A percentile compares a stretch with the other conserved stretches of the same genome.
phyloP scores from a whole-genome alignment of 2,113 vertebrate genomes.

The Myotis brandtii region DNA sequence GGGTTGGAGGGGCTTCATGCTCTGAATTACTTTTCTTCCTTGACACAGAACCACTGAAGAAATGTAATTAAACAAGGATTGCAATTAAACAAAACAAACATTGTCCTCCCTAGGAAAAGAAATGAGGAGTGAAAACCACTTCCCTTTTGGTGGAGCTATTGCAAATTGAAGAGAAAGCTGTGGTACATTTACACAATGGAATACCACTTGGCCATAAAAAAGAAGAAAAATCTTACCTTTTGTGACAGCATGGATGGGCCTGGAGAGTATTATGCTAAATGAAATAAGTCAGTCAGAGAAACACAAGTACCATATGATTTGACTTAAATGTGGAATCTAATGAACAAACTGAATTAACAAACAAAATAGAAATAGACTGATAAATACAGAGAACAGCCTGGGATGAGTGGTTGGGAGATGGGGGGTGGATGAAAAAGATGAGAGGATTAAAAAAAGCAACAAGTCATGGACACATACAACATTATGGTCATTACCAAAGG shows the following conservation, averaged over 20 bases:
- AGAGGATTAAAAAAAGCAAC: not conserved
- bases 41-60: not conserved
- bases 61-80: not conserved
- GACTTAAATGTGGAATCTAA: not conserved
- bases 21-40: conserved; percentile 45
- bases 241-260: not conserved
- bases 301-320: not conserved
- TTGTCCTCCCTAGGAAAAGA: not conserved
- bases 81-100: conserved; percentile 1
- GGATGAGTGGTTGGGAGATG: too few species aligned
- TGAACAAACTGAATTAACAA: not conserved
- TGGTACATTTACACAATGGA: not conserved
- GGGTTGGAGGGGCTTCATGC: not conserved
- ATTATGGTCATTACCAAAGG: not conserved
- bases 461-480: not conserved
- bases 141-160: not conserved
- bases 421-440: not conserved
- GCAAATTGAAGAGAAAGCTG: conserved; percentile 45
- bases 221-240: not conserved
- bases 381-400: not conserved
- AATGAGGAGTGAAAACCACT: conserved; percentile 10
- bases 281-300: not conserved
- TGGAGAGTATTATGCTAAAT: not conserved
- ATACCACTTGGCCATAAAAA: not conserved
- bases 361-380: not conserved